phyloP scores from a whole-genome alignment of 2,113 vertebrate genomes.

The Terrapene triunguis region DNA sequence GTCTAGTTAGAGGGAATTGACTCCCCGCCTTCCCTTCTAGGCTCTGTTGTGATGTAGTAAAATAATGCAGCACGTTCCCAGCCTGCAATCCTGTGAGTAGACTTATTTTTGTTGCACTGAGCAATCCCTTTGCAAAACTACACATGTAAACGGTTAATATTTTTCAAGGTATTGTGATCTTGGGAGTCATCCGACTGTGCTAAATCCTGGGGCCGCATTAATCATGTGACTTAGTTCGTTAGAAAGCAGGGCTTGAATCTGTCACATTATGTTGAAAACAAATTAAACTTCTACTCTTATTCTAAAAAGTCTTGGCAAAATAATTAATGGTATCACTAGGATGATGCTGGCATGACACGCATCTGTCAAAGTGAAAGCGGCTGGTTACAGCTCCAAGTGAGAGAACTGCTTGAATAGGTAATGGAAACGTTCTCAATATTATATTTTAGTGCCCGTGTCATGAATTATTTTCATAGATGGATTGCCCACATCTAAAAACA shows the following conservation, averaged over 20 bases:
- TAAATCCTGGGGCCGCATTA: slow-evolving; percentile 10
- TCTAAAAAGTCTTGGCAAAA: slow-evolving; percentile 37
- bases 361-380: slow-evolving; percentile 64
- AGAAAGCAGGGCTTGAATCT: slow-evolving; percentile 41
- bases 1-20: background rate
- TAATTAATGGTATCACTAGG: slow-evolving; percentile 62
- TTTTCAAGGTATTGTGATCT: background rate
- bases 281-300: slow-evolving; percentile 56
- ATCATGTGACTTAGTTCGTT: background rate
- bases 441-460: slow-evolving; percentile 2
- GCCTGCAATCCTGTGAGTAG: background rate
- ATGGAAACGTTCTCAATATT: slow-evolving; percentile 41
- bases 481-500: background rate
- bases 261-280: slow-evolving; percentile 56
- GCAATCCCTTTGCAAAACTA: background rate
- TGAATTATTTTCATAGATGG: slow-evolving; percentile 13
- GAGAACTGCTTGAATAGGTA: slow-evolving; percentile 44
- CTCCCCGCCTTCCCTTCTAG: no score
- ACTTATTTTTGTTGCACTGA: background rate
- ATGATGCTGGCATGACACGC: slow-evolving; percentile 38
- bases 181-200: background rate
- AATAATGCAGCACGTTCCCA: background rate
- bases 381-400: slow-evolving; percentile 58
- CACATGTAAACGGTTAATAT: background rate
- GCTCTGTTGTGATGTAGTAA: background rate